Evolutionary conservation across 2,113 vertebrate genomes (phyloP), one percentile per base, ranked within the genome.

Genomic region (Hyperopisus bebe): DNA sequence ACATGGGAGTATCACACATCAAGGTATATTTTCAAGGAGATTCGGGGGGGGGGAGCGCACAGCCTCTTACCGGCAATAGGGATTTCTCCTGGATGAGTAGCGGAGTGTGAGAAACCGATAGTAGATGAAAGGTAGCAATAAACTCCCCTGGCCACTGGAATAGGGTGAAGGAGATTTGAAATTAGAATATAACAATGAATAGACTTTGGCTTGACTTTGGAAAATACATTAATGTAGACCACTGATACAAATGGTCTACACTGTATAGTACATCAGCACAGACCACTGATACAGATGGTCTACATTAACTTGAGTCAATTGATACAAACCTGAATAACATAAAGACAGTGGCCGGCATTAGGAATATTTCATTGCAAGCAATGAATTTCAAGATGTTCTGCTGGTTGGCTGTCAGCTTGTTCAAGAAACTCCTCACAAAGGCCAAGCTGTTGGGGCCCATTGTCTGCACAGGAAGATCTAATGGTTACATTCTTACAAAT

Each of bases 321-420:
- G 31, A 53, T 35, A 5, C 48, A 93, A 96, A 99, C 98, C 98
- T 99, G 95, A 99, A 97, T 11, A 99, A 97, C 98, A 99, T 98
- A 93, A 99, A 99, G 91, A 98, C 96, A 10, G 98, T 99, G 88
- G 98, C 98, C 58, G 98, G 98, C 98, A 99, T 99, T 93, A 99
- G 94, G 92, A 99, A 99, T 90, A 99, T 99, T 95, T 99, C 98
- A 93, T 99, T 99, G 93, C 98, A 99, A 93, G 98, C 98, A 66
- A 99, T 97, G 92, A 99, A 99, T 95, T 99, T 99, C 84, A 99
- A 94, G 92, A 99, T 98, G 93, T 99, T 99, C 94, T 99, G 98
- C 93, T 99, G 98, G 94, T 99, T 99, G 93, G 97, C 53, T 17
- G 95, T 97, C 89, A 99, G 95, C 92, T 98, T 99, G 91, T 98